Percentiles rank a stretch among this genome's conserved stretches.
Evolutionary conservation across 2,888 invertebrate species (phyloP).

Genomic region (Drosophila yooni): DNA sequence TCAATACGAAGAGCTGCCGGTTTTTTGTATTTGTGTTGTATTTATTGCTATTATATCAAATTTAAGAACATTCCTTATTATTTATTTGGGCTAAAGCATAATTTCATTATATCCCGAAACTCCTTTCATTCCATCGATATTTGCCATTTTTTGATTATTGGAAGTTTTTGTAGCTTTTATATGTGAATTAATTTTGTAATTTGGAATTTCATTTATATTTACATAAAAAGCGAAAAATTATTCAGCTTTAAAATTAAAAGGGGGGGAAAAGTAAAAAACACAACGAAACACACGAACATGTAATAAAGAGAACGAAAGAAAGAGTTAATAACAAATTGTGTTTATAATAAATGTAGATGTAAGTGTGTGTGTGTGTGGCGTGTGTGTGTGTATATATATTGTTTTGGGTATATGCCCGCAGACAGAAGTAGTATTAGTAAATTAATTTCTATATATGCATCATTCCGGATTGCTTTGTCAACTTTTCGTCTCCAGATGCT

Average conservation of each 20-base stretch:
- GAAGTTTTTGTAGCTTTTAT: conserved; percentile 45
- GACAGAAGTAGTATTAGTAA: conserved; percentile 53
- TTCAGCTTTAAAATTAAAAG: conserved; percentile 32
- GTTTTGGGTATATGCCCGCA: conserved; percentile 27
- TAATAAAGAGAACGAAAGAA: conserved; percentile 39
- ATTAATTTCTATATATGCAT: conserved; percentile 76
- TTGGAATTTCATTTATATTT: conserved; percentile 58
- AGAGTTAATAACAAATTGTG: conserved; percentile 69
- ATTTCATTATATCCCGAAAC: conserved; percentile 13
- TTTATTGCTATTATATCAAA: conserved; percentile 20
- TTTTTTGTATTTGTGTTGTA: neutral
- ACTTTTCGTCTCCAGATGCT: conserved; percentile 89
- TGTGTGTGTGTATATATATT: conserved; percentile 27
- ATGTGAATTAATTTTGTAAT: conserved; percentile 30
- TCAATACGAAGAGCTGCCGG: conserved; percentile 7
- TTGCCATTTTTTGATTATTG: conserved; percentile 6
- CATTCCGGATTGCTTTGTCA: conserved; percentile 78
- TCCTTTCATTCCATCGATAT: conserved; percentile 2
- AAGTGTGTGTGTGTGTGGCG: conserved; percentile 46
- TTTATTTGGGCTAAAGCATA: conserved; percentile 19
- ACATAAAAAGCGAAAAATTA: conserved; percentile 58
- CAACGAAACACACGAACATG: conserved; percentile 34
- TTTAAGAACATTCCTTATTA: conserved; percentile 11
- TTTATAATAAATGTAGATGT: conserved; percentile 58
- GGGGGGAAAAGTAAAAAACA: conserved; percentile 7